A percentile compares a stretch with the other conserved stretches of the same genome.
These are phyloP conservation scores for Dynastes maya DNA, from an alignment of 2,888 invertebrate species.

Conservation along the genomic window DNA sequence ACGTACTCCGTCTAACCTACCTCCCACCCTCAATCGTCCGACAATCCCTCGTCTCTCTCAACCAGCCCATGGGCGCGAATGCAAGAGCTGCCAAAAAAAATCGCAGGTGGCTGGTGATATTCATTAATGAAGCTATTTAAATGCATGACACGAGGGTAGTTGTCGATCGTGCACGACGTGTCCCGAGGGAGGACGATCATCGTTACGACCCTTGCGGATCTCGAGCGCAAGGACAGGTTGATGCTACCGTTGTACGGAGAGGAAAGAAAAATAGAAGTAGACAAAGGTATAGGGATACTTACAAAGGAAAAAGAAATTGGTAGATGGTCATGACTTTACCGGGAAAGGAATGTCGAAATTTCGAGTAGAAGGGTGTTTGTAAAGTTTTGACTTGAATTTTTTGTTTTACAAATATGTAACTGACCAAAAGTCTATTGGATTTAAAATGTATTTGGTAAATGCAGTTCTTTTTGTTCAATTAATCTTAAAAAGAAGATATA, in stretches of 20 bases:
- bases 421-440: no score
- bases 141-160: conserved; percentile 70
- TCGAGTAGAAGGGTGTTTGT: neutral
- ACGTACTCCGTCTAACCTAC: neutral
- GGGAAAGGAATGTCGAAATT: no score
- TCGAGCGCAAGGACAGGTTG: neutral
- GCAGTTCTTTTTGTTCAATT: no score
- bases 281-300: neutral
- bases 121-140: conserved; percentile 73
- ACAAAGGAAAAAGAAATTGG: no score
- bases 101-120: conserved; percentile 67
- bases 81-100: conserved; percentile 57
- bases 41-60: neutral
- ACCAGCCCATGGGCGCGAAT: neutral
- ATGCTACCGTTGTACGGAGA: neutral
- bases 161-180: conserved; percentile 63
- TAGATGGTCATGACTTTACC: no score
- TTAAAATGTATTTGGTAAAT: no score
- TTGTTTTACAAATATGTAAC: no score
- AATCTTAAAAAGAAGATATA: no score
- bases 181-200: conserved; percentile 61
- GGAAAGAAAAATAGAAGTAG: neutral
- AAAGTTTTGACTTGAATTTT: neutral
- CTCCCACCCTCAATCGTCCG: neutral
- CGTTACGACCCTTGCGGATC: conserved; percentile 24